Conservation (phyloP, 2,113 vertebrate genomes). For the Origma solitaria region DNA sequence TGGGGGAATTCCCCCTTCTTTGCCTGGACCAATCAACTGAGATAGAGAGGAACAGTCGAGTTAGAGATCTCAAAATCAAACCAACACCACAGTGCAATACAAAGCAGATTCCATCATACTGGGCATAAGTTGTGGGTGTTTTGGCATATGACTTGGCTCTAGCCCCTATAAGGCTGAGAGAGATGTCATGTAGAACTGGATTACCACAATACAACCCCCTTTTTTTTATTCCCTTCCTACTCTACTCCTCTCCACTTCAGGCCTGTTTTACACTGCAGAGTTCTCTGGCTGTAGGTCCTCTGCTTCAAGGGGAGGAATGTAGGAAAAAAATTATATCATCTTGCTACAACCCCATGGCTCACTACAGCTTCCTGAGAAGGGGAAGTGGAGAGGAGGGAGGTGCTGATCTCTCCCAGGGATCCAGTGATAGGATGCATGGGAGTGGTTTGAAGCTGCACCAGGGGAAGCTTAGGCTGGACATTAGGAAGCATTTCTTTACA, state of each 20-base stretch:
- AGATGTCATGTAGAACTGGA: not conserved
- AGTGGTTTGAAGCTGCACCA: not conserved
- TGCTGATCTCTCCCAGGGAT: not conserved
- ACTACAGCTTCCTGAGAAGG: not conserved
- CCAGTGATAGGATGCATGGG: not conserved
- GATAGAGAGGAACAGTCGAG: not conserved
- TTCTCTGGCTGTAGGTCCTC: not conserved
- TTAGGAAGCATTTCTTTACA: not conserved
- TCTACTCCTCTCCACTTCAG: not conserved
- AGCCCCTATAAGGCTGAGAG: not conserved
- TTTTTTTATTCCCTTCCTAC: not conserved
- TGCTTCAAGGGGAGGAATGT: not conserved
- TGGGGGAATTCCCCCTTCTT: slow-evolving; percentile 83
- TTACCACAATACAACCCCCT: not conserved
- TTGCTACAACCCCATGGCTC: not conserved
- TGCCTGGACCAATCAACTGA: slow-evolving; percentile 82
- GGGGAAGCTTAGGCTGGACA: not conserved
- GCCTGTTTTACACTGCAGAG: not conserved
- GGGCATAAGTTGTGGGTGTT: not conserved
- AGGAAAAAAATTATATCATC: not conserved
- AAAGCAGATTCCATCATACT: not conserved
- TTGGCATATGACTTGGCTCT: not conserved
- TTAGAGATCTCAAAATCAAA: not conserved
- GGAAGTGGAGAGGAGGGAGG: not conserved
- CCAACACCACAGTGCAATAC: not conserved